phyloP scores from a whole-genome alignment of 2,888 invertebrate genomes.

The Caenorhabditis sp. region DNA sequence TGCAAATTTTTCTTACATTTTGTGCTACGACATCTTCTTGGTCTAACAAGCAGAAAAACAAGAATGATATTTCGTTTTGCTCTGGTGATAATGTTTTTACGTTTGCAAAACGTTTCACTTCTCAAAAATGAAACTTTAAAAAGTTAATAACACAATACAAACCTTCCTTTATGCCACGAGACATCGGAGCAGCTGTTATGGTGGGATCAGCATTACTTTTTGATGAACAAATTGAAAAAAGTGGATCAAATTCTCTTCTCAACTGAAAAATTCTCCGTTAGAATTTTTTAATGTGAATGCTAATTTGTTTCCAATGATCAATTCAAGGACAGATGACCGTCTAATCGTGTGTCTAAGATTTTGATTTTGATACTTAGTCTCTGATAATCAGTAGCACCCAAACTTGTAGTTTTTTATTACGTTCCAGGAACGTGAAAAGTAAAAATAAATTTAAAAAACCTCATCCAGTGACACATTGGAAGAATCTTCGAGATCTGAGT shows the following conservation, averaged over 20 bases:
- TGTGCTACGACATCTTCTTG: conserved; percentile 29
- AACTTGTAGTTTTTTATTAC: too few species aligned
- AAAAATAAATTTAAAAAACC: conserved; percentile 22
- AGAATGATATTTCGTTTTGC: conserved; percentile 12
- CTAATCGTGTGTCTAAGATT: too few species aligned
- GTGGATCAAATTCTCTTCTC: conserved; percentile 72
- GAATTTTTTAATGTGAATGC: too few species aligned
- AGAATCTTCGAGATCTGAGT: conserved; percentile 12
- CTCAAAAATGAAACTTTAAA: conserved; percentile 9
- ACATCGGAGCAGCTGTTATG: conserved; percentile 32
- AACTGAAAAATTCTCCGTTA: conserved; percentile 68
- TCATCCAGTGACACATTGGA: conserved; percentile 29
- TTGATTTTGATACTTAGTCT: too few species aligned
- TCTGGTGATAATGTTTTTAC: too few species aligned
- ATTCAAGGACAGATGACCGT: too few species aligned
- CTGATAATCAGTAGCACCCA: too few species aligned
- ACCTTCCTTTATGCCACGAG: conserved; percentile 32
- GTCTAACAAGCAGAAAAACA: conserved; percentile 18
- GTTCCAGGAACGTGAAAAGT: too few species aligned
- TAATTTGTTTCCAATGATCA: too few species aligned
- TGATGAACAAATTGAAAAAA: conserved; percentile 33
- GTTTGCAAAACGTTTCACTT: conserved; percentile 23
- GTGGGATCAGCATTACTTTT: conserved; percentile 10
- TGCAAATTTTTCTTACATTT: conserved; percentile 32
- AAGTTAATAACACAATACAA: conserved; percentile 3